Evolutionary conservation across 2,888 invertebrate genomes (phyloP).

Genomic region (Rhamphomyia laevipes): DNA sequence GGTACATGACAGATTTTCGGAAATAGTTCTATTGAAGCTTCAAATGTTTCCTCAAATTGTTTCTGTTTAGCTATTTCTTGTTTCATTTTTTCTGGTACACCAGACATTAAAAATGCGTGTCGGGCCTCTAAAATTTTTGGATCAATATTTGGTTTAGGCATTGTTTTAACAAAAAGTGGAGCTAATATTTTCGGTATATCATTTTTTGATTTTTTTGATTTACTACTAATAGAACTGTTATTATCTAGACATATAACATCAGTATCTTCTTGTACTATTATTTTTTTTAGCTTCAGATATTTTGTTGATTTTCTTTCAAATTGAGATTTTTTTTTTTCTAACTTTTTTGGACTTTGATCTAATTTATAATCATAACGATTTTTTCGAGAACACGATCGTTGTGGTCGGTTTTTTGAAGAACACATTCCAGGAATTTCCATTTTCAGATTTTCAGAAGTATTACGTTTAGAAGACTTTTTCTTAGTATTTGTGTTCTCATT

Average conservation of each 20-base stretch:
- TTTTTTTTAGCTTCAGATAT: neutral
- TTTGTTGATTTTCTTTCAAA: slow-evolving; percentile 2
- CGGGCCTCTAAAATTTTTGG: slow-evolving; percentile 49
- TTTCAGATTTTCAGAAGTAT: neutral
- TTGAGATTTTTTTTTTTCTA: slow-evolving; percentile 6
- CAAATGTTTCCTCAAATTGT: slow-evolving; percentile 29
- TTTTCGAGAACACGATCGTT: slow-evolving; percentile 29
- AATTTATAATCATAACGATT: slow-evolving; percentile 30
- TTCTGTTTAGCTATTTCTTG: slow-evolving; percentile 43
- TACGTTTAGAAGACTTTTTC: no score
- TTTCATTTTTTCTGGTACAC: slow-evolving; percentile 53
- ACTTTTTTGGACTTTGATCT: slow-evolving; percentile 22
- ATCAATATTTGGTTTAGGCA: slow-evolving; percentile 46
- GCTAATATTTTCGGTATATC: slow-evolving; percentile 45
- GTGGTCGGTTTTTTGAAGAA: slow-evolving; percentile 17
- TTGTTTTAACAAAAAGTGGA: slow-evolving; percentile 51
- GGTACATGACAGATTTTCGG: slow-evolving; percentile 53
- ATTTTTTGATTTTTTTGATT: neutral
- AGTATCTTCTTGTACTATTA: neutral
- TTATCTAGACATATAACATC: neutral
- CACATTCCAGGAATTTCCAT: neutral
- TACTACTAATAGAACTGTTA: neutral
- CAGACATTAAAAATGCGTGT: slow-evolving; percentile 57
- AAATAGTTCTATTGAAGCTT: slow-evolving; percentile 41
- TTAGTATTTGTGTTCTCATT: neutral